phyloP scores from a whole-genome alignment of 2,888 invertebrate species.

The Pediacus dermestoides region DNA sequence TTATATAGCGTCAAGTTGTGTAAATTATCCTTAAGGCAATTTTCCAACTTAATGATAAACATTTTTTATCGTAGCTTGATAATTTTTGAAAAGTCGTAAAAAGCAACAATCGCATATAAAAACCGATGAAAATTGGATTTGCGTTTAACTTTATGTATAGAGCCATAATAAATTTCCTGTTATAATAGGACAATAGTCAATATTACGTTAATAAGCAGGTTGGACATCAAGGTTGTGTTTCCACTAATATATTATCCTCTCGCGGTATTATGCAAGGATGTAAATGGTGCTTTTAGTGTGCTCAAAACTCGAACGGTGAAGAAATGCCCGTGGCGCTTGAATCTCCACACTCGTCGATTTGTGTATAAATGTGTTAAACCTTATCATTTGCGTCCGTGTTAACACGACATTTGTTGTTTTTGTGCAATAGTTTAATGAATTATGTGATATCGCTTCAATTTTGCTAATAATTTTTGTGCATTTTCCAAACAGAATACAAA shows the following conservation, averaged over 20 bases:
- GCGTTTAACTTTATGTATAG: too few species aligned
- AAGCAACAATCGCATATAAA: too few species aligned
- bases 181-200: constrained; percentile 27
- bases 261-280: constrained; percentile 26
- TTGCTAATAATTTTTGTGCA: too few species aligned
- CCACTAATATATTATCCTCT: constrained; percentile 28
- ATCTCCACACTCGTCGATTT: constrained; percentile 3
- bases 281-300: constrained; percentile 22
- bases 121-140: too few species aligned
- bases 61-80: too few species aligned
- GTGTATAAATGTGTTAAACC: constrained; percentile 9
- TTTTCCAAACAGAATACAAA: too few species aligned
- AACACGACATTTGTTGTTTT: constrained; percentile 17
- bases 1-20: too few species aligned
- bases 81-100: too few species aligned
- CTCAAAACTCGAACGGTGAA: constrained; percentile 20
- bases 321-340: constrained; percentile 14
- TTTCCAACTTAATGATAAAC: too few species aligned
- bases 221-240: constrained; percentile 31
- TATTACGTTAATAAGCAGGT: constrained; percentile 29
- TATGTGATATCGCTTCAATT: constrained; percentile 13
- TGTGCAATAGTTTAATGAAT: constrained; percentile 15
- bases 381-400: constrained; percentile 7
- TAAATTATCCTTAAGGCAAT: too few species aligned
- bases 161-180: constrained; percentile 31